Evolutionary conservation across 2,888 invertebrate genomes (phyloP), one percentile per base, ranked within the genome.

Genomic region (Lypha dubia): DNA sequence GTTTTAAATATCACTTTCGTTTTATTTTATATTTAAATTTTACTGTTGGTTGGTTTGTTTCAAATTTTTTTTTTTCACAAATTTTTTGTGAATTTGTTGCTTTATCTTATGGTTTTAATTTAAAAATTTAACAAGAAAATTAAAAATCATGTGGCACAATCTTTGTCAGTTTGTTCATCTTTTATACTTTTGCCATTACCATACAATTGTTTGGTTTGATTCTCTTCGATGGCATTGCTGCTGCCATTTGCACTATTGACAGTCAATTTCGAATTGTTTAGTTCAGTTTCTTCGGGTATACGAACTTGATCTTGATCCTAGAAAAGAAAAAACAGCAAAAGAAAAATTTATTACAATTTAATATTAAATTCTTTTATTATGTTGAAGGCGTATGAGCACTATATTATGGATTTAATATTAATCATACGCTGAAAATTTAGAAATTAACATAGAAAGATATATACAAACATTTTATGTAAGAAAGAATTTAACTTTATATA

Each of bases 201-300:
- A 71, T 88, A 87, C n/a, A 87, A 56, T 46, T 87, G 88, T 41
- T 75, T 67, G 17, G 32, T 38, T 49, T n/a, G 20, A 35, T 49
- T 53, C 15, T 76, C 75, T 11, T 81, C 71, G 7, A 22, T 44
- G 7, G 11, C 68, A 56, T 65, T 77, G 44, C 63, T 44, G 38
- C 73, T 79, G 63, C 79, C 82, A 65, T 79, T 84, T 38, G 74
- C 80, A 68, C 87, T 88, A 2, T 87, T 82, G 7, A 90, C 88
- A 51, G 88, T 89, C 41, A 86, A 82, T 76, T 89, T 90, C 11
- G 90, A 90, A 84, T 88, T 88, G 67, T 89, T 88, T 28, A 90
- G 83, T 82, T 91, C 91, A 56, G 90, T 89, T 87, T 95, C 95
- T 88, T 95, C 95, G 0, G 94, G 94, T 76, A 95, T 95, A 28